Evolutionary conservation across 1,140 invertebrate species (phyloP), one percentile per base, ranked within the genome.

Genomic region (Trichoplusia ni): DNA sequence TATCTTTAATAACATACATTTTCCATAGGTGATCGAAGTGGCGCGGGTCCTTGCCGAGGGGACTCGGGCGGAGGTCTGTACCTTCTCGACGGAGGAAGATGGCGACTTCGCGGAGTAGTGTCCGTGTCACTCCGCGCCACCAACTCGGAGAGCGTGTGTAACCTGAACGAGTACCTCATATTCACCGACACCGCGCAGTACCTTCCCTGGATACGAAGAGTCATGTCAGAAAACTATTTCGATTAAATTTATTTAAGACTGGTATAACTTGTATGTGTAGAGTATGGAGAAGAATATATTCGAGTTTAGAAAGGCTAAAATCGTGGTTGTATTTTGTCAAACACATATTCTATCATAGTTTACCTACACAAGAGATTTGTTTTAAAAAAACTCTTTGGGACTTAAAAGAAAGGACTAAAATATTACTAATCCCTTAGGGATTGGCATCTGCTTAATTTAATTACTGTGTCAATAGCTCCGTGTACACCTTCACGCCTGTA

Each of bases 11-110:
- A 19, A 25, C 3, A 1, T 27, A n/a, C 25, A 8, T 23, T 40
- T 40, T 72, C 69, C 11, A 8, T 64, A 90, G 90, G 86, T 23
- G 86, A 87, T 64, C 82, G 92, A 35, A 82, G 82, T 8, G 92
- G 92, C 21, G 82, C 84, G 0, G 93, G 92, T 1, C 92, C 92
- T 1, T 94, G 93, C 51, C 90, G 91, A 46, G 93, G 92, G 0
- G 92, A 93, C 58, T 93, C 92, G 18, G 93, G 93, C 3, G 91
- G 92, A 21, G 93, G 92, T 0, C 75, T 94, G 0, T 89, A 92
- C 33, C 67, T 93, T 2, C 4, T 64, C 0, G 59, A 77, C 1
- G 79, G 77, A 1, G 82, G 81, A 2, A 83, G 88, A 8, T 92
- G 92, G 92, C 77, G 80, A 9, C 64, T 92, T 0, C 77, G 92